These are phyloP conservation scores for Cavia porcellus DNA, from an alignment of 2,113 vertebrate species.

Conservation along the genomic window DNA sequence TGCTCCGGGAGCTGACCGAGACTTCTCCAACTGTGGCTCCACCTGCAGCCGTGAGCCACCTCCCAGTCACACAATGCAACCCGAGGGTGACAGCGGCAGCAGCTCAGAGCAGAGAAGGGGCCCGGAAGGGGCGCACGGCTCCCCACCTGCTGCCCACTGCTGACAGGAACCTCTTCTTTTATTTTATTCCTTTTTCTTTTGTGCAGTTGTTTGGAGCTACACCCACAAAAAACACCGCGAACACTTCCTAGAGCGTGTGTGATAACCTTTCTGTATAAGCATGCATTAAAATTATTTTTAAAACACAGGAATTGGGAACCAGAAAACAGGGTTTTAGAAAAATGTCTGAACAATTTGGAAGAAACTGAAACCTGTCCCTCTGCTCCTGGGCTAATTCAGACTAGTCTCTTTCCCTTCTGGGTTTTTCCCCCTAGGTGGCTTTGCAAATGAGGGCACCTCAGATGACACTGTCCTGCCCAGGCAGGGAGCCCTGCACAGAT, in stretches of 20 bases:
- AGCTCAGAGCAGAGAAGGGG: conserved; percentile 56
- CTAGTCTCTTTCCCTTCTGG: not conserved
- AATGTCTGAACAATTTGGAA: not conserved
- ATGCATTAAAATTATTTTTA: not conserved
- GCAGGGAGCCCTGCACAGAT: not conserved
- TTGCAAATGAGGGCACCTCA: not conserved
- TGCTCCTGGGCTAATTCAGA: not conserved
- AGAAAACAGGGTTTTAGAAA: conserved; percentile 18
- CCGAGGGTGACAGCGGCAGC: not conserved
- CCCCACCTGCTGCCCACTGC: conserved; percentile 1
- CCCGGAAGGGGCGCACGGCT: conserved; percentile 32
- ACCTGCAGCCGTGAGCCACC: conserved; percentile 19
- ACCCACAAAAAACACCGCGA: conserved; percentile 33
- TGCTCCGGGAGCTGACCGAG: conserved; percentile 72
- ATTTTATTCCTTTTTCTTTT: conserved; percentile 65
- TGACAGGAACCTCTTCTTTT: conserved; percentile 60
- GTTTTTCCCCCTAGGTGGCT: not conserved
- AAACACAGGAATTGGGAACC: not conserved
- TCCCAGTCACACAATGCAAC: not conserved
- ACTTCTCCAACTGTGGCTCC: conserved; percentile 65
- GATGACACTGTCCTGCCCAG: accelerated
- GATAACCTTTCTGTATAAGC: conserved; percentile 57
- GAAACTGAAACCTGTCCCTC: not conserved
- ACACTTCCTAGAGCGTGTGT: conserved; percentile 63
- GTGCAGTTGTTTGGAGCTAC: conserved; percentile 30